Base-by-base conservation (phyloP, 2,797 vertebrate genomes). In the Phylloscopus collybita region DNA sequence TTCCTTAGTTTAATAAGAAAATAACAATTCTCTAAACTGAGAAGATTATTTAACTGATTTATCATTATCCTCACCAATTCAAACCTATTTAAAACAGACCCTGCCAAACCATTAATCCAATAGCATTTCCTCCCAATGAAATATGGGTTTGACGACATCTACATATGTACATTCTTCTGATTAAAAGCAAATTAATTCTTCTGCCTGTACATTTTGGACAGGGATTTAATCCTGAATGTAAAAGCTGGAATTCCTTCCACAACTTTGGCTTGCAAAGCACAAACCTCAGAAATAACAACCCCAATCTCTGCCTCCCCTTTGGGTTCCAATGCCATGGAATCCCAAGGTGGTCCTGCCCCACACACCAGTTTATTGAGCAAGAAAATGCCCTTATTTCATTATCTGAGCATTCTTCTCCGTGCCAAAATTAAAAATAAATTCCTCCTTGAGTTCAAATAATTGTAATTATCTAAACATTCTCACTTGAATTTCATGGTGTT, bases 401-500 rank as follows among this genome's bases (percentile, higher is more conserved):
- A 67, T 62, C 51, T 53, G 80, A 67, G 42, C 60, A 53, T 32
- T 69, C 16, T n/a, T 32, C 47, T 75, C 45, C 1, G 1, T 3
- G 29, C 61, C 30, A 74, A 82, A 91, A 66, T 34, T 59, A 22
- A 38, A 76, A 91, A 90, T 47, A 86, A 82, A 65, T 54, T 36
- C 6, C 9, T 72, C 45, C 50, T 54, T 69, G 53, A 69, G 51
- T 73, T 15, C 44, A 86, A 91, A 79, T 84, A 64, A 93, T 86
- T 57, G 20, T n/a, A 80, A 74, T 75, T 71, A 88, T 85, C 90
- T 56, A 15, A 72, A 70, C 56, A 90, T 86, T 96, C 98, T 98
- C 98, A 99, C 99, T 98, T 98, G 95, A 99, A 99, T 95, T 99
- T 99, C 98, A 99, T 98, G 95, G 97, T 99, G 96, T 98, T 97